These are phyloP conservation scores for Pollenia griseotomentosa DNA, from an alignment of 2,888 invertebrate genomes.

Conservation along the genomic window DNA sequence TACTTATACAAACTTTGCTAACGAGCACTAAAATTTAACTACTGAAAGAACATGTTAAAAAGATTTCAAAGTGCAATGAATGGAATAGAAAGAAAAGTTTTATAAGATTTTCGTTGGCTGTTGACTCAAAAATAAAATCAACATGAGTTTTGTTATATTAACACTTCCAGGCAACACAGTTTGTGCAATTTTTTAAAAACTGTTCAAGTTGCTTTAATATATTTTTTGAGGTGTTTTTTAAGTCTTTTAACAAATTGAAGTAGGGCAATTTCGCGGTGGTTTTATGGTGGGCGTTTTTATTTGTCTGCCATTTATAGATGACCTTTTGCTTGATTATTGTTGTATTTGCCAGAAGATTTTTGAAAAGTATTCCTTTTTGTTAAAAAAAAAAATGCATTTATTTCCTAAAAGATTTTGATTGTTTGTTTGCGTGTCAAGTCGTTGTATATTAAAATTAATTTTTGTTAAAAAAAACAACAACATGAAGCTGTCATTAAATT, in stretches of 20 bases:
- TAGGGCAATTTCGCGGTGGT: slow-evolving; percentile 63
- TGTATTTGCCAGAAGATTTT: slow-evolving; percentile 51
- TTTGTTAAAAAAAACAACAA: slow-evolving; percentile 38
- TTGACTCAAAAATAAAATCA: neutral
- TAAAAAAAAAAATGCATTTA: slow-evolving; percentile 21
- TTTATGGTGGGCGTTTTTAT: slow-evolving; percentile 67
- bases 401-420: slow-evolving; percentile 49
- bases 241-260: slow-evolving; percentile 65
- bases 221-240: neutral
- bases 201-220: slow-evolving; percentile 4
- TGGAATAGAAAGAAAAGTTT: slow-evolving; percentile 38
- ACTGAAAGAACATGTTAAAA: slow-evolving; percentile 49
- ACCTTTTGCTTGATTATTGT: slow-evolving; percentile 66
- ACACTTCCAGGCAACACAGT: slow-evolving; percentile 55
- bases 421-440: slow-evolving; percentile 68
- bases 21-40: slow-evolving; percentile 70
- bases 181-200: slow-evolving; percentile 11
- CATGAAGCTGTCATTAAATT: slow-evolving; percentile 49
- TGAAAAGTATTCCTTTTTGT: neutral
- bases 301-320: slow-evolving; percentile 61
- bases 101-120: slow-evolving; percentile 19
- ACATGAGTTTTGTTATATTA: slow-evolving; percentile 57
- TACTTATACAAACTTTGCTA: slow-evolving; percentile 55
- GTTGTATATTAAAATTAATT: slow-evolving; percentile 66
- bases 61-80: slow-evolving; percentile 21